Conservation (phyloP, 2,797 vertebrate genomes). For the Cyprinella venusta region DNA sequence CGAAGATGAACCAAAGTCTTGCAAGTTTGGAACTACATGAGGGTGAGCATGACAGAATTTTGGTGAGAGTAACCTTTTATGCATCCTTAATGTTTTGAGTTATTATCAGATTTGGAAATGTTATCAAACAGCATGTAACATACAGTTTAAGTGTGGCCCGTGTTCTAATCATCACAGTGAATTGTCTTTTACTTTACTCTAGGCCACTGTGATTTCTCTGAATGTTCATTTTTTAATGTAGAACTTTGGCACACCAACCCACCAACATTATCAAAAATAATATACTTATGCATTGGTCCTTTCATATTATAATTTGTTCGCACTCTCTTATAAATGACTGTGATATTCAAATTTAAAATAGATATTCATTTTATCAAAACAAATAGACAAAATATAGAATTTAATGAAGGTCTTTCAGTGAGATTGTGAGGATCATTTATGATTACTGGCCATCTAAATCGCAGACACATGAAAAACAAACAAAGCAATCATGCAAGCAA, state of each 20-base stretch:
- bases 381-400: conserved; percentile 70
- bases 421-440: conserved; percentile 57
- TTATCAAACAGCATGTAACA: too few species aligned
- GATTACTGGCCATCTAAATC: conserved; percentile 44
- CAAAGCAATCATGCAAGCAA: conserved; percentile 76
- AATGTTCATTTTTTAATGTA: not conserved
- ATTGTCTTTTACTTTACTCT: not conserved
- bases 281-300: conserved; percentile 44
- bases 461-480: conserved; percentile 8
- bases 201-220: not conserved
- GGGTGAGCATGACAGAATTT: too few species aligned
- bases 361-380: conserved; percentile 69
- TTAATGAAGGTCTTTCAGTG: conserved; percentile 63
- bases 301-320: conserved; percentile 41
- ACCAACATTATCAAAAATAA: conserved; percentile 57
- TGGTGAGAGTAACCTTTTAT: too few species aligned
- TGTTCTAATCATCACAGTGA: not conserved
- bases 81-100: not conserved
- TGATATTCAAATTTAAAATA: conserved; percentile 66
- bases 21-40: too few species aligned
- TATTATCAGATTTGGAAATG: too few species aligned
- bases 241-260: conserved; percentile 23
- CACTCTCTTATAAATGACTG: conserved; percentile 52
- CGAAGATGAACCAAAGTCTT: not conserved
- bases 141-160: too few species aligned